Evolutionary conservation across 2,113 vertebrate genomes (phyloP).

Genomic region (Hippocampus guttulatus): DNA sequence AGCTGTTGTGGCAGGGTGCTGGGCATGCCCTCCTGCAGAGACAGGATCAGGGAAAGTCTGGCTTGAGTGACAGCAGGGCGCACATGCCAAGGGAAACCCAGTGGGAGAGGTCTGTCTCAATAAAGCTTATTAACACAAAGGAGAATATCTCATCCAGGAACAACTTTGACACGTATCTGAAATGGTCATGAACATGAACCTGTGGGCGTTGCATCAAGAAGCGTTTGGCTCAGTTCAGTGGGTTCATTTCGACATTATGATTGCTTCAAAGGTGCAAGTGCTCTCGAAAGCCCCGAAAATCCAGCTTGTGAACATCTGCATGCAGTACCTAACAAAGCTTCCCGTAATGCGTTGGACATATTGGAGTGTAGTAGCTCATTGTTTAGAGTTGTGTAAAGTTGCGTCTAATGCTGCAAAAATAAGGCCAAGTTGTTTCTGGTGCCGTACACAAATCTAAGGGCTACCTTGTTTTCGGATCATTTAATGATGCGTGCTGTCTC

Average conservation of each 20-base stretch:
- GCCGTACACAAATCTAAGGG: constrained; percentile 22
- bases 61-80: constrained; percentile 57
- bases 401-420: constrained; percentile 4
- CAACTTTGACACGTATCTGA: constrained; percentile 30
- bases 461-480: constrained; percentile 1
- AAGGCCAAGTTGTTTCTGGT: constrained; percentile 3
- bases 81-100: constrained; percentile 58
- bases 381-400: background rate
- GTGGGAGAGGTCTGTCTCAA: constrained; percentile 55
- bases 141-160: constrained; percentile 37
- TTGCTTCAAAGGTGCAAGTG: background rate
- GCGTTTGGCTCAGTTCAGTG: background rate
- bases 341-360: background rate
- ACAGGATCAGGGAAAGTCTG: constrained; percentile 61
- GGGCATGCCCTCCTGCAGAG: constrained; percentile 52
- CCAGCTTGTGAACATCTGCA: background rate
- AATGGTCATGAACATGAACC: constrained; percentile 7
- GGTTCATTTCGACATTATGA: background rate
- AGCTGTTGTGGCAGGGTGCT: constrained; percentile 60
- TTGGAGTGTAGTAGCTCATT: background rate
- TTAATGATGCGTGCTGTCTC: constrained; percentile 41
- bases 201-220: constrained; percentile 2
- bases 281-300: background rate
- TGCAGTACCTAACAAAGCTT: background rate
- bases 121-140: constrained; percentile 63